Evolutionary conservation across 1,140 invertebrate genomes (phyloP), one percentile per base, ranked within the genome.

Genomic region (Heliothis virescens): DNA sequence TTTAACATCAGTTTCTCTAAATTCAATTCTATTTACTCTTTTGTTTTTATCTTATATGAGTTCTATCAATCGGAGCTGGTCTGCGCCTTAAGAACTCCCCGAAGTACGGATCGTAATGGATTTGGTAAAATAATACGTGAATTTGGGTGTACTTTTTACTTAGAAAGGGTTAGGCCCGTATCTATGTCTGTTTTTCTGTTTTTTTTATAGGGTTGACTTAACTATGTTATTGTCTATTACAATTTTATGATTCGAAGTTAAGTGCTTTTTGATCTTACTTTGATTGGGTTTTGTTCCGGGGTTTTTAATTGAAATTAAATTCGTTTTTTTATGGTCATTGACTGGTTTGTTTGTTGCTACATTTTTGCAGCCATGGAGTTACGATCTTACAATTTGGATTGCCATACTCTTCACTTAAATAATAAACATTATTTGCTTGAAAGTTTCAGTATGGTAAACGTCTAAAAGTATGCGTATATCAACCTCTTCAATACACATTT

Each of bases 81-180:
- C 15, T 41, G 74, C 65, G 47, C 48, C 48, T 74, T 76, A 76
- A 71, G 59, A 76, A 65, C 29, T 76, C 74, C 74, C 74, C 7
- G 9, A 76, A 76, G 74, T 63, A 76, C n/a, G 18, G 12, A 13
- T 18, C 26, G 26, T 76, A 76, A 76, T 76, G 74, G 74, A 76
- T 76, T 76, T 63, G 74, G 59, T 65, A 65, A 63, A 76, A 76
- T 76, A 63, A 76, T 76, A 76, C 60, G 73, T 47, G 74, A 76
- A 76, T 52, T 67, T 48, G 50, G 63, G 60, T 52, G 60, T 65
- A 76, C 60, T 76, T 41, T 76, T 52, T 34, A 52, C 47, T 26
- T 26, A 34, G 48, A 50, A 65, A 76, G 67, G 67, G 48, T 71
- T 71, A n/a, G 67, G 16, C 15, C 13, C 11, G 3, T 60, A 60